Percentiles rank a stretch among this genome's conserved stretches.
Conservation (phyloP, 2,888 invertebrate genomes). For the Sericinus montela region DNA sequence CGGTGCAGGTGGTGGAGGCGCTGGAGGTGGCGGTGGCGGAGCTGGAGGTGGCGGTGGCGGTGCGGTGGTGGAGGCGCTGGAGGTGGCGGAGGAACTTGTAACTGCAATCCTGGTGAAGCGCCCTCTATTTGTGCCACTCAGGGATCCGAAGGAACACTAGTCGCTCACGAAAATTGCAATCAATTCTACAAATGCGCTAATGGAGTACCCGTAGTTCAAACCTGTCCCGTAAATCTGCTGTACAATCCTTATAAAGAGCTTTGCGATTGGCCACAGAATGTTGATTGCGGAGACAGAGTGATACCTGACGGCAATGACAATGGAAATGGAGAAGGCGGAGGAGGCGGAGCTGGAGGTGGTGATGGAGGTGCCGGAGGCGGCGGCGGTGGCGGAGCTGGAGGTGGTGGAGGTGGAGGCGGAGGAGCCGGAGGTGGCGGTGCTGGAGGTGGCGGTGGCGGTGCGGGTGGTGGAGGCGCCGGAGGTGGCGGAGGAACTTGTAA, state of each 20-base stretch:
- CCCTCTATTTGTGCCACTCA: conserved; percentile 30
- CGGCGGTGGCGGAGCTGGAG: conserved; percentile 10
- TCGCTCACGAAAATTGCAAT: conserved; percentile 38
- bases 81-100: too few relatives aligned
- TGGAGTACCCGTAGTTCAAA: conserved; percentile 26
- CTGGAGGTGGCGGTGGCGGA: conserved; percentile 9
- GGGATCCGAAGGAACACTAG: conserved; percentile 24
- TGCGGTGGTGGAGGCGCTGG: too few relatives aligned
- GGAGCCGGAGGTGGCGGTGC: conserved; percentile 1
- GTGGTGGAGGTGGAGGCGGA: conserved; percentile 1
- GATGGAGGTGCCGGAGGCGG: conserved; percentile 11
- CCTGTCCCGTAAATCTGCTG: conserved; percentile 23
- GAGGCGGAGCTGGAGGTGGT: conserved; percentile 7
- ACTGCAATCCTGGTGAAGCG: conserved; percentile 32
- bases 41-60: conserved; percentile 13
- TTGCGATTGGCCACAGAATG: conserved; percentile 34
- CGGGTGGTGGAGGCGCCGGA: not conserved
- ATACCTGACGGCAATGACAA: conserved; percentile 16
- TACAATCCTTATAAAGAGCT: conserved; percentile 30
- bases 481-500: too few relatives aligned
- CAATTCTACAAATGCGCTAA: conserved; percentile 33
- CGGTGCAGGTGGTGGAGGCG: conserved; percentile 4
- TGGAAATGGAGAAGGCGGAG: not conserved
- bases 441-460: not conserved
- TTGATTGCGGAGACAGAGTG: conserved; percentile 30